phyloP scores from a whole-genome alignment of 2,888 invertebrate genomes.

The Stenodema calcarata region DNA sequence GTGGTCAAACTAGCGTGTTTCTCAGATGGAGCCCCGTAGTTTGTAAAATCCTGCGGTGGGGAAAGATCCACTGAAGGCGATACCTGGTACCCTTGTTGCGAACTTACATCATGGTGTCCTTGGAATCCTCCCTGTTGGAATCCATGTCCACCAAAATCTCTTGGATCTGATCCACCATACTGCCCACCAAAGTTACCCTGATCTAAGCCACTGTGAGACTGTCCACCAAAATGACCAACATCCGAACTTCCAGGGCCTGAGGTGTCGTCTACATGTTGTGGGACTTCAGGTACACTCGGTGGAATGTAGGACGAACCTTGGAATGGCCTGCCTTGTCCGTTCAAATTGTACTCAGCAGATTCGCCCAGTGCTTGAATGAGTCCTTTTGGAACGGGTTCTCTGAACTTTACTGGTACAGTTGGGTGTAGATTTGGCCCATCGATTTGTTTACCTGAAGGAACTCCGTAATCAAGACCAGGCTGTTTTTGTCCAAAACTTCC shows the following conservation, averaged over 20 bases:
- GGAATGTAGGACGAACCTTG: slow-evolving; percentile 58
- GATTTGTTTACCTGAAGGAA: slow-evolving; percentile 58
- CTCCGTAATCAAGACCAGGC: slow-evolving; percentile 56
- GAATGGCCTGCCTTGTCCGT: slow-evolving; percentile 65
- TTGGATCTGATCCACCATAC: background rate
- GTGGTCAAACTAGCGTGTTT: background rate
- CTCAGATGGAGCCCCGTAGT: slow-evolving; percentile 38
- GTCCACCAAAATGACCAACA: background rate
- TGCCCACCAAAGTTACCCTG: background rate
- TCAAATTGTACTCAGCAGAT: slow-evolving; percentile 64
- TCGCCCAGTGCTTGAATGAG: slow-evolving; percentile 72
- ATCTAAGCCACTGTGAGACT: background rate
- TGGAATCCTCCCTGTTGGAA: slow-evolving; percentile 44
- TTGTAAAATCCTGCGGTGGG: slow-evolving; percentile 50
- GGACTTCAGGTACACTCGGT: slow-evolving; percentile 58
- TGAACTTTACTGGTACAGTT: slow-evolving; percentile 72
- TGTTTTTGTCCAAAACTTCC: slow-evolving; percentile 18
- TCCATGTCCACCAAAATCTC: background rate
- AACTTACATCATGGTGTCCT: slow-evolving; percentile 12
- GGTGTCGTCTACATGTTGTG: slow-evolving; percentile 53
- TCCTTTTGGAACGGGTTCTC: slow-evolving; percentile 76
- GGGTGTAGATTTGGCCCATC: slow-evolving; percentile 61
- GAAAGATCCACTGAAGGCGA: slow-evolving; percentile 54
- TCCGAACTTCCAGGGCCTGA: background rate
- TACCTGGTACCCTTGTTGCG: background rate